A percentile compares a stretch with the other conserved stretches of the same genome.
These are phyloP conservation scores for Tipula confusa DNA, from an alignment of 2,888 invertebrate species.

Conservation along the genomic window DNA sequence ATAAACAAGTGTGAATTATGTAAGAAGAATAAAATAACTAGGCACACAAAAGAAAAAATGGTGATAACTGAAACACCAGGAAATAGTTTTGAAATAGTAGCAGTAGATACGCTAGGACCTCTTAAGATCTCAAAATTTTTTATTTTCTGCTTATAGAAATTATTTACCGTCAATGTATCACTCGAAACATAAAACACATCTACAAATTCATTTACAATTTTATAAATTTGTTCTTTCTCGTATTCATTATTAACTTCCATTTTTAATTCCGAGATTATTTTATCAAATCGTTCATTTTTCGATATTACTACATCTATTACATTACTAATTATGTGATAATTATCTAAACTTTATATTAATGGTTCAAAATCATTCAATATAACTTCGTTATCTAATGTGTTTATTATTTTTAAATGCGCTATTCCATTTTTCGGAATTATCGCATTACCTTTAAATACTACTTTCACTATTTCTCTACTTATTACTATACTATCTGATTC, in stretches of 20 bases:
- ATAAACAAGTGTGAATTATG: too few relatives aligned
- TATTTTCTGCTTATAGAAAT: background rate
- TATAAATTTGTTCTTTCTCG: background rate
- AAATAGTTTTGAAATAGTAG: too few relatives aligned
- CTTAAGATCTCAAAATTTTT: too few relatives aligned
- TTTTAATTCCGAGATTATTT: background rate
- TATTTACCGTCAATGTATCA: background rate
- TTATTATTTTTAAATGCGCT: background rate
- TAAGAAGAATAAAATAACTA: too few relatives aligned
- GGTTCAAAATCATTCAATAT: background rate
- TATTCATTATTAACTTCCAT: background rate
- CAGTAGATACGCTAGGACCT: too few relatives aligned
- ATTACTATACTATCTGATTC: background rate
- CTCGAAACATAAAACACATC: background rate
- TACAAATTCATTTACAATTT: background rate
- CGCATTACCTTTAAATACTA: background rate
- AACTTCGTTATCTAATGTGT: background rate
- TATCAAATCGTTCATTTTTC: background rate
- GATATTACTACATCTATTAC: background rate
- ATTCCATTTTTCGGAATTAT: background rate
- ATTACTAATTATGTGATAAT: background rate
- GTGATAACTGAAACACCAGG: too few relatives aligned
- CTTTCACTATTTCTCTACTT: background rate
- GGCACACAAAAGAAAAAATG: too few relatives aligned
- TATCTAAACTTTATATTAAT: background rate